Conservation (phyloP, 2,888 invertebrate species). For the Phengaris alcon region DNA sequence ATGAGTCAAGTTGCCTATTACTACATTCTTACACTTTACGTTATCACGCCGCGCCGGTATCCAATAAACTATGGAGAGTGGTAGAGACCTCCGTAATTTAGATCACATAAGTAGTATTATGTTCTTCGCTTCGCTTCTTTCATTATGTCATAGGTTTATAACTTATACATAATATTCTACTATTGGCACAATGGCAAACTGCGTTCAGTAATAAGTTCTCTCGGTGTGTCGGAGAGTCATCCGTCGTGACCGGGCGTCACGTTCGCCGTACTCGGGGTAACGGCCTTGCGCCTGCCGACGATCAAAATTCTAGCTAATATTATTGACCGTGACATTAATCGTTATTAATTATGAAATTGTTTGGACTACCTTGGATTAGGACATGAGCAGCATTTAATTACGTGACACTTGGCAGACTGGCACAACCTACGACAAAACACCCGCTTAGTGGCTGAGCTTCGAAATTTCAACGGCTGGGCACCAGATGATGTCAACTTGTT, state of each 20-base stretch:
- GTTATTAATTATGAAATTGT: conserved; percentile 17
- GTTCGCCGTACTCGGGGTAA: background rate
- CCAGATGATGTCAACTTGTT: background rate
- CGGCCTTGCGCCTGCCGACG: background rate
- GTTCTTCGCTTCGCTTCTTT: too few relatives aligned
- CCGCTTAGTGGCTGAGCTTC: background rate
- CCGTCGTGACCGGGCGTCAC: conserved; percentile 10
- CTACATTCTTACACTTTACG: too few relatives aligned
- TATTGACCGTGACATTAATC: conserved; percentile 21
- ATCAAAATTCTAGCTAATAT: conserved; percentile 3
- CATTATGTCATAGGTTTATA: too few relatives aligned
- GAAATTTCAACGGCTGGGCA: background rate
- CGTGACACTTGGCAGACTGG: background rate
- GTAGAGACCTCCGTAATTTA: too few relatives aligned
- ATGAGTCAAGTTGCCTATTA: too few relatives aligned
- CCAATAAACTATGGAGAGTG: too few relatives aligned
- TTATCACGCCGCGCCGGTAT: too few relatives aligned
- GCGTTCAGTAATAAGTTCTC: background rate
- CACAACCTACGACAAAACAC: background rate
- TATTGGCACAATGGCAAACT: too few relatives aligned
- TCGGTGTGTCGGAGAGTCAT: background rate
- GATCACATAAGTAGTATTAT: too few relatives aligned
- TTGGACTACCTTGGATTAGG: conserved; percentile 1
- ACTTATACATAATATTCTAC: too few relatives aligned
- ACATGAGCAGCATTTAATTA: conserved; percentile 5